These are phyloP conservation scores for Amiota mariae DNA, from an alignment of 2,888 invertebrate genomes.

Conservation along the genomic window DNA sequence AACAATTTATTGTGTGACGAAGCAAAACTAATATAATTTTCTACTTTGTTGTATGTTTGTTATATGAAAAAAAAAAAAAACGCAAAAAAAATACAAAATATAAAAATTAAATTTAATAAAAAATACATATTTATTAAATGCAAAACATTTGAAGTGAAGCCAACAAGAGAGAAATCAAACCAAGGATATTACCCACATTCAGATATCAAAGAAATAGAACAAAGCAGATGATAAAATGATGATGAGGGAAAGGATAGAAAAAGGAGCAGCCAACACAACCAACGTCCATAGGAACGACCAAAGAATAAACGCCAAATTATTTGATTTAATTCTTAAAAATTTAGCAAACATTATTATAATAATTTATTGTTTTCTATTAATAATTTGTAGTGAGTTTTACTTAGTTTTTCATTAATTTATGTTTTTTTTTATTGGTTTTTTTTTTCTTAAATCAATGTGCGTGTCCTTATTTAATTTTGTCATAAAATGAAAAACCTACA, in stretches of 20 bases:
- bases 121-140: not conserved
- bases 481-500: too few species aligned
- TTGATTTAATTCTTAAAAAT: not conserved
- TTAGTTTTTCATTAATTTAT: constrained; percentile 2
- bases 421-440: not conserved
- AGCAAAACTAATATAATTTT: constrained; percentile 7
- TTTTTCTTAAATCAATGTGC: constrained; percentile 6
- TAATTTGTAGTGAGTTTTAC: not conserved
- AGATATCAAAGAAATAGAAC: not conserved
- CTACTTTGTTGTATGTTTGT: not conserved
- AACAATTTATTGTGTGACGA: not conserved
- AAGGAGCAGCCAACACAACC: constrained; percentile 17
- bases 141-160: too few species aligned
- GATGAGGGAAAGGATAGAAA: not conserved
- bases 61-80: too few species aligned
- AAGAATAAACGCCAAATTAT: constrained; percentile 9
- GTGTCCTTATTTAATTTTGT: constrained; percentile 12
- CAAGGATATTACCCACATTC: too few species aligned
- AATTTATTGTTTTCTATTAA: not conserved
- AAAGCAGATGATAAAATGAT: not conserved
- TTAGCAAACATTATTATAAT: constrained; percentile 1
- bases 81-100: not conserved
- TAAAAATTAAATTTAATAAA: constrained; percentile 5
- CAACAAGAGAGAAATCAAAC: too few species aligned
- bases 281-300: constrained; percentile 26